Percentiles rank a stretch among this genome's conserved stretches.
These are phyloP conservation scores for Scopus umbretta DNA, from an alignment of 2,113 vertebrate species.

Conservation along the genomic window DNA sequence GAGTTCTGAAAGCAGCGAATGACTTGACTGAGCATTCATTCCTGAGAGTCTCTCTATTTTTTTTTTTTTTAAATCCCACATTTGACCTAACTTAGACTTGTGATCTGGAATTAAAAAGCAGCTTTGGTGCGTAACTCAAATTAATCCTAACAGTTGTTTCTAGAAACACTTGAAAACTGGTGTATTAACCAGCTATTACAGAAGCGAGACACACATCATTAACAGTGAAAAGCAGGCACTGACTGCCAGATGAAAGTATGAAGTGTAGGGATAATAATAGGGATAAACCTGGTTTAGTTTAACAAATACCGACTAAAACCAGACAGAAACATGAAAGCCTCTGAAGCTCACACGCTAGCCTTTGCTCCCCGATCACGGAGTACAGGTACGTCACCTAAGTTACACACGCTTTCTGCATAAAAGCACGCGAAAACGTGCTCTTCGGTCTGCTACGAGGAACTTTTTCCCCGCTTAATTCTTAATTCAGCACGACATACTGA, in stretches of 20 bases:
- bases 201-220: background rate
- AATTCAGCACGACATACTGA: background rate
- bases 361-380: background rate
- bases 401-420: background rate
- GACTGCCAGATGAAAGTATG: background rate
- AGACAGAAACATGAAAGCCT: background rate
- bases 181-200: background rate
- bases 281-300: background rate
- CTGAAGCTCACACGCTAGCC: background rate
- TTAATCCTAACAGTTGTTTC: background rate
- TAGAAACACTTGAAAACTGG: background rate
- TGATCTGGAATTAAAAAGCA: background rate
- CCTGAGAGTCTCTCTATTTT: background rate
- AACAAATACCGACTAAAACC: background rate
- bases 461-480: background rate
- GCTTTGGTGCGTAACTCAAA: background rate
- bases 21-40: background rate
- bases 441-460: rapidly evolving
- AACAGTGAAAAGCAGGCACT: background rate
- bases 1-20: background rate
- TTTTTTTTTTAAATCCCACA: background rate
- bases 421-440: background rate
- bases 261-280: background rate
- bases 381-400: rapidly evolving
- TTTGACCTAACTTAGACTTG: conserved; percentile 1